These are phyloP conservation scores for Solea senegalensis DNA, from an alignment of 2,113 vertebrate genomes.

Conservation along the genomic window DNA sequence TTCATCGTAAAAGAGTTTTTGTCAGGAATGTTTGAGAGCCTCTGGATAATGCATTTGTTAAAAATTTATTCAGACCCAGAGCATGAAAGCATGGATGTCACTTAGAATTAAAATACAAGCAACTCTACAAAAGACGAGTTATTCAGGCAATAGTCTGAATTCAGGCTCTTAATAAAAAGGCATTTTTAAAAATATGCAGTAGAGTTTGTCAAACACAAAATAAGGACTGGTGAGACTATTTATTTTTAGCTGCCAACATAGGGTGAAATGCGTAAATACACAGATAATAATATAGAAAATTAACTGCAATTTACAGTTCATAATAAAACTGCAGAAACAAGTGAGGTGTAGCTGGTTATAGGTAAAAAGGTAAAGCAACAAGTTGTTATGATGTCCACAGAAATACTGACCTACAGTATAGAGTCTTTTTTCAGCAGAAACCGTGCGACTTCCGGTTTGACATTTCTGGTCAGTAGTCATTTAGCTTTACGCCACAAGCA, in stretches of 20 bases:
- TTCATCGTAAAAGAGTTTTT: background rate
- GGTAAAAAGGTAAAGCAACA: background rate
- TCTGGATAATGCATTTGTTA: constrained; percentile 47
- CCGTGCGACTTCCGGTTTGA: no score
- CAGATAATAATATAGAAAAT: background rate
- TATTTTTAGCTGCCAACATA: background rate
- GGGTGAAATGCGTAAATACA: background rate
- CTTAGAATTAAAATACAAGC: constrained; percentile 32
- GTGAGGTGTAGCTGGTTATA: background rate
- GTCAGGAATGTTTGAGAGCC: constrained; percentile 17
- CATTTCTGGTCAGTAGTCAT: no score
- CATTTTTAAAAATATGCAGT: constrained; percentile 1
- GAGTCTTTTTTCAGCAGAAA: no score
- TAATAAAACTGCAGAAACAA: background rate
- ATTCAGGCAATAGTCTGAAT: constrained; percentile 11
- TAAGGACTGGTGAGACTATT: background rate
- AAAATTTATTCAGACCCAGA: constrained; percentile 46
- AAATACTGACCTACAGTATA: background rate
- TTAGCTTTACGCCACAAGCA: no score
- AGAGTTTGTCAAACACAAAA: constrained; percentile 7
- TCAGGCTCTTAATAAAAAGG: background rate
- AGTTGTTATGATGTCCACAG: background rate
- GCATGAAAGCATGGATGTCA: constrained; percentile 43
- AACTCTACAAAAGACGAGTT: constrained; percentile 9
- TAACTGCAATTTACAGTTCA: background rate